A percentile compares a stretch with the other conserved stretches of the same genome.
phyloP scores from a whole-genome alignment of 1,140 invertebrate genomes.

The Geopemphigus sp. region DNA sequence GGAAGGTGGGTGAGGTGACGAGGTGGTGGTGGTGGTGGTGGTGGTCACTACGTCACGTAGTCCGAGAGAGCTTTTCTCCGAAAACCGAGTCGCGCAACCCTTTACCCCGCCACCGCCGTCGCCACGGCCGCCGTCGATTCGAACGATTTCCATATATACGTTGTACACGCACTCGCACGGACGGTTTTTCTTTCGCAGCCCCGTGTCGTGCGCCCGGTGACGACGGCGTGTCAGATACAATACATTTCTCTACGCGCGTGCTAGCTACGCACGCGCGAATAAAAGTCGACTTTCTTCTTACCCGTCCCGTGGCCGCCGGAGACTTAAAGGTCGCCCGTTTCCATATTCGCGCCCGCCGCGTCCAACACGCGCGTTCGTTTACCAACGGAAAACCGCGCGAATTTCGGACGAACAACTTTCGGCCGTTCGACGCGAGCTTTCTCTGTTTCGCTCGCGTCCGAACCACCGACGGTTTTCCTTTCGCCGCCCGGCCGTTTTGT shows the following conservation, averaged over 20 bases:
- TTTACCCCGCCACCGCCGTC: slow-evolving; percentile 17
- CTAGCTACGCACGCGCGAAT: background rate
- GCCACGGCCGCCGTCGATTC: background rate
- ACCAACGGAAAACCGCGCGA: background rate
- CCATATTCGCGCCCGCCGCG: background rate
- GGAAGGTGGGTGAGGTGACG: background rate
- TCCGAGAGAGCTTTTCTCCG: slow-evolving; percentile 45
- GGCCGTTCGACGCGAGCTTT: background rate
- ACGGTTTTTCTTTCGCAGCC: slow-evolving; percentile 21
- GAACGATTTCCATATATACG: slow-evolving; percentile 46
- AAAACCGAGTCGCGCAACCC: slow-evolving; percentile 50
- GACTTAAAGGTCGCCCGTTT: background rate
- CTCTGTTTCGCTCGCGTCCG: background rate
- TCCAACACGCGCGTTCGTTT: background rate
- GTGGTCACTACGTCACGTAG: slow-evolving; percentile 48
- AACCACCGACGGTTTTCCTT: background rate
- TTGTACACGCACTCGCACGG: slow-evolving; percentile 11
- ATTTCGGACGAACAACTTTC: background rate
- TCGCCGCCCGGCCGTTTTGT: background rate
- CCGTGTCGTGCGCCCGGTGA: background rate
- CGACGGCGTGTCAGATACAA: slow-evolving; percentile 28
- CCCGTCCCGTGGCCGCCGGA: background rate
- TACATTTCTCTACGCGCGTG: background rate
- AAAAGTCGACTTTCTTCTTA: slow-evolving; percentile 10
- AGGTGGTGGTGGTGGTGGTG: background rate